Percentiles rank a stretch among this genome's conserved stretches.
These are phyloP conservation scores for human DNA, from an alignment of 2,113 vertebrate genomes.

Conservation along the genomic window GRCh38 chr2:172926001-172926500, in stretches of 20 bases:
- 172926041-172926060: no score
- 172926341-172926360: neutral
- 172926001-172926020: no score
- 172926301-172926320: neutral
- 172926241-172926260: conserved; percentile 49
- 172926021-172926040: no score
- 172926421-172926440: neutral
- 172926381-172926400: neutral
- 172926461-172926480: neutral
- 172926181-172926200: neutral
- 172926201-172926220: neutral
- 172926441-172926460: neutral
- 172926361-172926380: neutral
- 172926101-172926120: neutral
- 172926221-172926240: neutral
- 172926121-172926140: neutral
- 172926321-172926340: neutral
- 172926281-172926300: neutral
- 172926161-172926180: neutral
- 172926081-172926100: no score
- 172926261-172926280: neutral
- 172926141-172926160: neutral
- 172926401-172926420: neutral
- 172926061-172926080: no score
- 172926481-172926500: conserved; percentile 14